Base-by-base conservation (phyloP, 2,113 vertebrate genomes). In the Grus americana region DNA sequence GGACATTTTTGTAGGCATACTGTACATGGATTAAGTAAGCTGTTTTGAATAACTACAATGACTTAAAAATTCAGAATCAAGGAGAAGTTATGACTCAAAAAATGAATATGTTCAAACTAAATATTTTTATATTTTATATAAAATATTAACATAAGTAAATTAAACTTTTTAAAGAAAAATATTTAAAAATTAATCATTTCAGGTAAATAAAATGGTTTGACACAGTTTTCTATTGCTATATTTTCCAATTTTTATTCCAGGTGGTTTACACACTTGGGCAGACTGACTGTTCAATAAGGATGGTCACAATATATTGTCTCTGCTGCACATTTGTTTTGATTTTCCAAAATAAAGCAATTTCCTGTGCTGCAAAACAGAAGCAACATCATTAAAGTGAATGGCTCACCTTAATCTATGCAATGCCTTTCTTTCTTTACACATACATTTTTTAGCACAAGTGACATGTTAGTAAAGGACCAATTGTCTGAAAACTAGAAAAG, bases 211-310 rank as follows among this genome's bases (percentile, higher is more conserved):
- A 57, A 52, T 42, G 27, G 4, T 26, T 79, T 68, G 6, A 40
- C 2, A 1, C 1, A 15, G 36, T 70, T 63, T 73, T 79, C 17
- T 44, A 5, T 58, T 84, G 30, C 0, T 0, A 4, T 63, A 52
- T 63, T 42, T 79, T 84, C 36, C 12, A 20, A 27, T 55, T 62
- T 57, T 62, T 79, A 17, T 91, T 84, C 26, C 50, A 57, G 7
- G 24, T 57, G n/a, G 12, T 61, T 75, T 66, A 81, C 29, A 63
- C 11, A 26, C 12, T 62, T 92, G 27, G 20, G 15, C 22, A 54
- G 42, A 50, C 27, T 52, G 36, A 18, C 14, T 36, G 5, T 42
- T 68, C 42, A 42, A 4, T 47, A 67, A 86, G 59, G 6, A n/a
- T 36, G 14, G 8, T 34, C 1, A 1, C 36, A 50, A 71, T 50